These are phyloP conservation scores for Cantharis nigra DNA, from an alignment of 2,888 invertebrate genomes.

Conservation along the genomic window DNA sequence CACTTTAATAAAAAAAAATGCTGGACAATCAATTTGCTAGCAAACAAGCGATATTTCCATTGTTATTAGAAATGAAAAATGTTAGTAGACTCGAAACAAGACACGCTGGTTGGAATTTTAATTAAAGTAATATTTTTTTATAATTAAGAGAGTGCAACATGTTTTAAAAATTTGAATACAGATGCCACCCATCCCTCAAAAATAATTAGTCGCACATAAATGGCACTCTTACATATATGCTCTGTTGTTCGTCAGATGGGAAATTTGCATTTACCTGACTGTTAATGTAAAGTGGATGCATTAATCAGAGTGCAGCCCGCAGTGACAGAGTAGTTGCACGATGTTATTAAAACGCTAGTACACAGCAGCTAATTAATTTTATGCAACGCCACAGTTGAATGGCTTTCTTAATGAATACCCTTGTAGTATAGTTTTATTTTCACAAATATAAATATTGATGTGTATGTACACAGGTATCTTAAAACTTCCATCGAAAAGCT, in stretches of 20 bases:
- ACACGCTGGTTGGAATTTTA: background rate
- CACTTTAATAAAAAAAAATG: background rate
- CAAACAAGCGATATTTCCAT: background rate
- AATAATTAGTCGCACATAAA: conserved; percentile 29
- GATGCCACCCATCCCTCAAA: conserved; percentile 23
- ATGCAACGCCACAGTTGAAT: conserved; percentile 57
- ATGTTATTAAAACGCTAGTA: conserved; percentile 55
- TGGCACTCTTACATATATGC: conserved; percentile 27
- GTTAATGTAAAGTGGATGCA: conserved; percentile 57
- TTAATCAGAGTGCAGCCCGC: conserved; percentile 54
- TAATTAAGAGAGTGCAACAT: background rate
- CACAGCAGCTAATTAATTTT: conserved; percentile 57
- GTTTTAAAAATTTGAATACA: background rate
- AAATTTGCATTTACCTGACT: conserved; percentile 52
- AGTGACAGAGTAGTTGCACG: conserved; percentile 49
- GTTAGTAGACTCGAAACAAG: background rate
- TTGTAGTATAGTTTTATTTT: conserved; percentile 37
- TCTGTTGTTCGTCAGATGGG: conserved; percentile 27
- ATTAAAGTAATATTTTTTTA: background rate
- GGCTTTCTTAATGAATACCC: conserved; percentile 55
- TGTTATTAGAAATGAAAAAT: background rate
- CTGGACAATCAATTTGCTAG: background rate
- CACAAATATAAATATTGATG: background rate
- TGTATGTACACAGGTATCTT: background rate
- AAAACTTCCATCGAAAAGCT: background rate